Evolutionary conservation across 2,888 invertebrate genomes (phyloP).

Genomic region (Thymelicus acteon): DNA sequence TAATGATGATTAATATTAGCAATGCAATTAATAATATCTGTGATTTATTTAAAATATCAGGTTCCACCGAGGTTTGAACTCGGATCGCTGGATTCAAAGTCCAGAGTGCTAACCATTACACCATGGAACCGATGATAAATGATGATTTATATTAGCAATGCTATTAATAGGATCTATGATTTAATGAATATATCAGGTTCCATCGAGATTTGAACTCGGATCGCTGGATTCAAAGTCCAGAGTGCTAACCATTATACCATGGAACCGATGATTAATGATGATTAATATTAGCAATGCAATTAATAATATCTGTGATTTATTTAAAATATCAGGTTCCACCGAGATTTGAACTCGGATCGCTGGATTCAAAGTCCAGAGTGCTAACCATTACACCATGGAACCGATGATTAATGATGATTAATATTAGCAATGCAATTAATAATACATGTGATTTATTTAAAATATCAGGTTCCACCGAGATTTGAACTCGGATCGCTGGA

Average conservation of each 20-base stretch:
- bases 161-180: no score
- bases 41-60: conserved; percentile 51
- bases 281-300: no score
- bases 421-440: no score
- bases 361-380: conserved; percentile 9
- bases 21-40: no score
- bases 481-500: conserved; percentile 9
- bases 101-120: conserved; percentile 93
- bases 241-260: conserved; percentile 82
- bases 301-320: no score
- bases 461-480: conserved; percentile 6
- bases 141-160: no score
- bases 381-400: conserved; percentile 9
- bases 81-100: conserved; percentile 94
- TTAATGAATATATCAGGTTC: conserved; percentile 75
- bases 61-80: conserved; percentile 94
- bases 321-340: conserved; percentile 1
- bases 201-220: conserved; percentile 94
- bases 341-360: conserved; percentile 9
- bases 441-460: background rate
- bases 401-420: background rate
- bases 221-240: conserved; percentile 94
- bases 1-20: no score
- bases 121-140: conserved; percentile 85
- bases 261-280: no score